Conservation (phyloP, 1,140 invertebrate genomes). For the Hyphantria cunea region DNA sequence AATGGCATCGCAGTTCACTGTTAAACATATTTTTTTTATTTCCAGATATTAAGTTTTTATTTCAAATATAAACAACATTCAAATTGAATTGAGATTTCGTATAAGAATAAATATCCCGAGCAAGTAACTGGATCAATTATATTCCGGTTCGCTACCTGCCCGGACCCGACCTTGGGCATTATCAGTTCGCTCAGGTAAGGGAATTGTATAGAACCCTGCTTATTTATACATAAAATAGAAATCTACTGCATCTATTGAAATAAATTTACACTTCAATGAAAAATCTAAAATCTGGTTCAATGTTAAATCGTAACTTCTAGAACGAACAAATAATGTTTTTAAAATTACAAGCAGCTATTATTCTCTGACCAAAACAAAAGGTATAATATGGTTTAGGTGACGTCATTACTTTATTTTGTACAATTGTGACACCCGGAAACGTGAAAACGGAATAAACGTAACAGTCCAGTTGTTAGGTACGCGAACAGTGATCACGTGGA, state of each 20-base stretch:
- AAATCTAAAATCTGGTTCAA: slow-evolving; percentile 48
- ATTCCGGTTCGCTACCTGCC: slow-evolving; percentile 64
- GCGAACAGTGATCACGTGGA: slow-evolving; percentile 1
- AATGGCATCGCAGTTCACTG: no score
- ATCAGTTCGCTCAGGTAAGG: slow-evolving; percentile 61
- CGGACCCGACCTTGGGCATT: slow-evolving; percentile 41
- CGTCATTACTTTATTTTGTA: not conserved
- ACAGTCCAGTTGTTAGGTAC: slow-evolving; percentile 5
- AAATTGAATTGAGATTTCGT: not conserved
- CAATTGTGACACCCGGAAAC: slow-evolving; percentile 11
- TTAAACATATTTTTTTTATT: no score
- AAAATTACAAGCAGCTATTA: not conserved
- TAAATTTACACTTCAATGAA: slow-evolving; percentile 20
- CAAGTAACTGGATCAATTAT: slow-evolving; percentile 45
- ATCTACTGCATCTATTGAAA: slow-evolving; percentile 48
- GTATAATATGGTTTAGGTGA: not conserved
- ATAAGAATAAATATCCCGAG: slow-evolving; percentile 32
- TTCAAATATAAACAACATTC: not conserved
- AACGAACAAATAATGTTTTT: no score
- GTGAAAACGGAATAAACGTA: not conserved
- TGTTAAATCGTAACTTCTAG: no score
- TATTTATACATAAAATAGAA: slow-evolving; percentile 47
- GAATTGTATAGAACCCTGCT: slow-evolving; percentile 50
- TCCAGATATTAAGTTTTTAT: no score
- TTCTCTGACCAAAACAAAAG: not conserved